Percentiles rank a stretch among this genome's conserved stretches.
Conservation (phyloP, 1,140 invertebrate species). For the Bombus vancouverensis region DNA sequence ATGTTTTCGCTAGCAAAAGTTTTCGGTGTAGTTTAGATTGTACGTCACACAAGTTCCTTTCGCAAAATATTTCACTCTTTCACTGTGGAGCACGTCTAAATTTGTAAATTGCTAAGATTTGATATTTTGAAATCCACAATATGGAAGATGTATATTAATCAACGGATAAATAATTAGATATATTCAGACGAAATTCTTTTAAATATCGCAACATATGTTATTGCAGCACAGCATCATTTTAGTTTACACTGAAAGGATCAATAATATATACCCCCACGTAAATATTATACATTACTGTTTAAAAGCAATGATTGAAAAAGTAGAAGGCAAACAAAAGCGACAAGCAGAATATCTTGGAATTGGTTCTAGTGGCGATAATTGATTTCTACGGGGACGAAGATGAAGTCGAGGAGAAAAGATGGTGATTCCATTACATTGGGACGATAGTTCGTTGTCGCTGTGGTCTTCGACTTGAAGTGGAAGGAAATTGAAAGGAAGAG, state of each 20-base stretch:
- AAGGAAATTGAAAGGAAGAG: conserved; percentile 46
- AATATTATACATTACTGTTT: background rate
- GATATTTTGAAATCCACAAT: too few species aligned
- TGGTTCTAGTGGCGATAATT: conserved; percentile 42
- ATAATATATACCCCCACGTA: background rate
- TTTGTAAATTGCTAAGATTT: too few species aligned
- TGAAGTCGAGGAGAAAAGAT: conserved; percentile 27
- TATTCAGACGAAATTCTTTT: too few species aligned
- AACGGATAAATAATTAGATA: too few species aligned
- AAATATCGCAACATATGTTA: too few species aligned
- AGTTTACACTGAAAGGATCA: too few species aligned
- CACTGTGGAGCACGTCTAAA: too few species aligned
- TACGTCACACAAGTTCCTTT: background rate
- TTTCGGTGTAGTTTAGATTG: background rate
- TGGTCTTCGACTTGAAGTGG: conserved; percentile 25
- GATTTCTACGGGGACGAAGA: conserved; percentile 33
- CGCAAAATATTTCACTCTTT: background rate
- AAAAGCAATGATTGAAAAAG: background rate
- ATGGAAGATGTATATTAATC: too few species aligned
- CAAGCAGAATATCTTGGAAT: conserved; percentile 30
- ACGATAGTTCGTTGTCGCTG: conserved; percentile 40
- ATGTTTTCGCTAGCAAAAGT: background rate
- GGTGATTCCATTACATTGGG: conserved; percentile 44
- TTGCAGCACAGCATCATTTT: too few species aligned
- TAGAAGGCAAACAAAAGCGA: conserved; percentile 11